Evolutionary conservation across 1,140 invertebrate genomes (phyloP).

Genomic region (Drosophila subobscura): DNA sequence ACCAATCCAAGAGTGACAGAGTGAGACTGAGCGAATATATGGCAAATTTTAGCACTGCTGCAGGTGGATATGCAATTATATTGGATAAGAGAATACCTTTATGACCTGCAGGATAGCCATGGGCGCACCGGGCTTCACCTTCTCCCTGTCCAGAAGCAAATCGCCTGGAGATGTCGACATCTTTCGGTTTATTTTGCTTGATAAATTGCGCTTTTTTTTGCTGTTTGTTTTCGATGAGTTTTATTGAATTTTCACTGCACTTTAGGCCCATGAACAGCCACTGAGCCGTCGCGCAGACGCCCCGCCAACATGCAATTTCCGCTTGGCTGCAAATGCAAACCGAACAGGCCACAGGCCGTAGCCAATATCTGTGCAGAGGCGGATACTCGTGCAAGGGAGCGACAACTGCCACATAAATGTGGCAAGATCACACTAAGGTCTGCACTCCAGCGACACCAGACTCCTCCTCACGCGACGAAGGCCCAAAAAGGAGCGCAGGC

Average conservation of each 20-base stretch:
- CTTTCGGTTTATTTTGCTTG: conserved; percentile 2
- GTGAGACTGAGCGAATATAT: conserved; percentile 8
- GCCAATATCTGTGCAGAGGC: conserved; percentile 12
- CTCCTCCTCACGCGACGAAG: conserved; percentile 6
- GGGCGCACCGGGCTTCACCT: conserved; percentile 10
- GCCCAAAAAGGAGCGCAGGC: conserved; percentile 35
- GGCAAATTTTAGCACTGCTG: conserved; percentile 1
- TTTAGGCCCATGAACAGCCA: conserved; percentile 15
- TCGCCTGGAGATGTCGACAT: background rate
- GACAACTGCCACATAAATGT: background rate
- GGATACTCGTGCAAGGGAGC: too few species aligned
- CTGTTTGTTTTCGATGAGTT: conserved; percentile 2
- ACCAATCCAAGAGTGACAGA: conserved; percentile 18
- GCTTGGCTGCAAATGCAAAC: conserved; percentile 22
- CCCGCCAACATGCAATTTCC: conserved; percentile 58
- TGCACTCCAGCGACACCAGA: conserved; percentile 13
- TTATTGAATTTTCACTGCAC: conserved; percentile 14
- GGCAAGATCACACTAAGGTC: conserved; percentile 11
- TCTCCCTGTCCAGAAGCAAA: background rate
- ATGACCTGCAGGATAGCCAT: conserved; percentile 28
- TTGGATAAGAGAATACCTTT: conserved; percentile 27
- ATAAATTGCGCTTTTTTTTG: background rate
- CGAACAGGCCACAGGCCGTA: conserved; percentile 11
- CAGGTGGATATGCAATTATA: conserved; percentile 11
- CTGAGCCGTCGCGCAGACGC: conserved; percentile 43